Evolutionary conservation across 2,797 vertebrate species (phyloP), one percentile per base, ranked within the genome.

Genomic region (Columba guinea): DNA sequence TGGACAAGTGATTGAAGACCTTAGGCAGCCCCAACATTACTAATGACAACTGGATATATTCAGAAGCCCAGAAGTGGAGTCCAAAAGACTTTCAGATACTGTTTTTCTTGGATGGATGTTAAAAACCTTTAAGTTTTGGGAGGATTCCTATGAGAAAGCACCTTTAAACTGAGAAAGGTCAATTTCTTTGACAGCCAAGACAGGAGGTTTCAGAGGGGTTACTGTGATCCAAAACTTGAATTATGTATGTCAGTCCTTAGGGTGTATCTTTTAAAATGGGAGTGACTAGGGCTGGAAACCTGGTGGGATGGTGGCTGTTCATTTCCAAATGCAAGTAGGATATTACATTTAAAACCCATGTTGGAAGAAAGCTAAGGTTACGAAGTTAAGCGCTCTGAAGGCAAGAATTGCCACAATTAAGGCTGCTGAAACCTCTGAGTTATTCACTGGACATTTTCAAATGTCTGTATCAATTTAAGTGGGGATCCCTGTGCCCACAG

Each of bases 101-200:
- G 89, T 94, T 96, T 95, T 91, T 83, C 91, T 95, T 90, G 87
- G 90, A 80, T 48, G 52, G 67, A 82, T 94, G 85, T 93, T 96
- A 86, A 96, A 94, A 96, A 76, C 44, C 67, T 94, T 77, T 88
- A 94, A 56, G 67, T 95, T 94, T 94, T 87, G 80, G 91, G 90
- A 89, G 70, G 77, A 87, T 93, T 96, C 94, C 91, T 93, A 32
- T 87, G 91, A 96, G 95, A 93, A 67, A 88, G 60, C 80, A 88
- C 87, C 94, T 94, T 94, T 96, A 96, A 96, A 91, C 80, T 76
- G 49, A 94, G 80, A 93, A 91, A 90, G 91, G 95, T 94, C 91
- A 94, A 95, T 94, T 94, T 96, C 52, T 97, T 95, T 96, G 95
- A 84, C 93, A 97, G 87, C 77, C 63, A 52, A 82, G 89, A 91